Base-by-base conservation (phyloP, 2,113 vertebrate genomes). In the Eulemur macaco region DNA sequence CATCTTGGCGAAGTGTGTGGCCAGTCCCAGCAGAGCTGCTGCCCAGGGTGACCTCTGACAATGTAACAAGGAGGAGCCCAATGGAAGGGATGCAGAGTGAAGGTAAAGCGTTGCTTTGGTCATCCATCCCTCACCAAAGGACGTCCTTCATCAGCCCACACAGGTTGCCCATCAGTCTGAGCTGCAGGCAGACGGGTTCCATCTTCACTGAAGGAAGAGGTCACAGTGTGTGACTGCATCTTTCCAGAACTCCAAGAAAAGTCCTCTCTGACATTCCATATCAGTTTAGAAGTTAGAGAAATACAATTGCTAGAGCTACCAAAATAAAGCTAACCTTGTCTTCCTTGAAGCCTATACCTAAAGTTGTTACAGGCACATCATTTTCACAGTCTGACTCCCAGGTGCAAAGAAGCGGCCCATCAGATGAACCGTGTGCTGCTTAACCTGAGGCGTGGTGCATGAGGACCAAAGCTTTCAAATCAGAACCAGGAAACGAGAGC, bases 401-500 rank as follows among this genome's bases (percentile, higher is more conserved):
- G 56, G 54, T 29, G 14, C 37, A 27, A 42, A 60, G 54, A 82
- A 60, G 80, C 17, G n/a, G 17, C 56, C 12, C 25, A 17, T 21
- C 37, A 82, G 6, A 6, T n/a, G 47, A 17, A 78, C 3, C 18
- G 1, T 5, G 18, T n/a, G 50, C 45, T 50, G 77, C 20, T 20
- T 34, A 54, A 54, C 47, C 12, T 17, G 5, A 34, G 20, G 6
- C 23, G 4, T 29, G 78, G 13, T 20, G 15, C 8, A 34, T 25
- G 12, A 15, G 21, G 12, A 58, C 21, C n/a, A 37, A 56, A 7
- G 31, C 52, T 31, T 56, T 45, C 80, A 83, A 17, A 39, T 29
- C 17, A 10, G 58, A 25, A 1, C 56, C 8, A 8, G 25, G 15
- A 27, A 17, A 10, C 1, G 0, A 56, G 54, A 56, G 1, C 15